A percentile compares a stretch with the other conserved stretches of the same genome.
phyloP scores from a whole-genome alignment of 2,888 invertebrate species.

The Scaptomyza polygonia region DNA sequence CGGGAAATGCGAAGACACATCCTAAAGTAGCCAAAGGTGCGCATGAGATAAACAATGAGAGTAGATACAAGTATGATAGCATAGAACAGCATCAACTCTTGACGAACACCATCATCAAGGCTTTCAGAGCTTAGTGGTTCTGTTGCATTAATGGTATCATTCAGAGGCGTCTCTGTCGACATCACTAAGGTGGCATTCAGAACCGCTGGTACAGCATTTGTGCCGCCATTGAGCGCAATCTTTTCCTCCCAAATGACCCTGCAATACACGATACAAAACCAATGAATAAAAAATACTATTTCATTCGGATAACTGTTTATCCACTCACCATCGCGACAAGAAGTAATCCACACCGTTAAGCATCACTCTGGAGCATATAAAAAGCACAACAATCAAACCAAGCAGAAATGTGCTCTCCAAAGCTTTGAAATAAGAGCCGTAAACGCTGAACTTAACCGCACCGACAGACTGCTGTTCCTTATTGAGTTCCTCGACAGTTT shows the following conservation, averaged over 20 bases:
- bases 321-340: constrained; percentile 88
- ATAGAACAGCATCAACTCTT: constrained; percentile 79
- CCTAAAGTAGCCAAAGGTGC: constrained; percentile 88
- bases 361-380: constrained; percentile 87
- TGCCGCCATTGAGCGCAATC: constrained; percentile 52
- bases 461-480: constrained; percentile 87
- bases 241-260: constrained; percentile 84
- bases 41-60: constrained; percentile 86
- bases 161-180: constrained; percentile 17
- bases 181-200: constrained; percentile 23
- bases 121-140: constrained; percentile 12
- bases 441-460: constrained; percentile 87
- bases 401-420: constrained; percentile 85
- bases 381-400: constrained; percentile 83
- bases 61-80: constrained; percentile 77
- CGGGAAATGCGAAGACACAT: constrained; percentile 91
- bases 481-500: constrained; percentile 81
- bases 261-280: constrained; percentile 10
- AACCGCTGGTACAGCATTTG: background rate
- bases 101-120: constrained; percentile 63
- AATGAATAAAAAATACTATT: background rate
- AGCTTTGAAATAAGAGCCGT: constrained; percentile 86
- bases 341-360: constrained; percentile 90
- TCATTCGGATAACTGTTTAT: background rate
- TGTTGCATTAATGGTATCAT: constrained; percentile 31